Evolutionary conservation across 2,888 invertebrate genomes (phyloP).

Genomic region (Halocaridina rubra): DNA sequence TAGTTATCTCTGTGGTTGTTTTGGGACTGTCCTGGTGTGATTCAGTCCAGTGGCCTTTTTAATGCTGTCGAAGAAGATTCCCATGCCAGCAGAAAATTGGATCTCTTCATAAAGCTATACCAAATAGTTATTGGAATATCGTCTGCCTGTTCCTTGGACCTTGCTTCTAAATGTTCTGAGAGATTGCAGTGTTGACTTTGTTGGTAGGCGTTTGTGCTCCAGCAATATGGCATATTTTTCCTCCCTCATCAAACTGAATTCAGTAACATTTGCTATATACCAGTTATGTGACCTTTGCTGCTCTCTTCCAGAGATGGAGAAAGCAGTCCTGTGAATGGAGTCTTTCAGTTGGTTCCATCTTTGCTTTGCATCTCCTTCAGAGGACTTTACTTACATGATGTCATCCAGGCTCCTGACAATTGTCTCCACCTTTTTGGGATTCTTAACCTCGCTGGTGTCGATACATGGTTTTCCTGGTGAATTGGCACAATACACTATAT

Average conservation of each 20-base stretch:
- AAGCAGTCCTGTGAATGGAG: background rate
- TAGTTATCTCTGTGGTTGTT: background rate
- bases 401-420: background rate
- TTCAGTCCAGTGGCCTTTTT: background rate
- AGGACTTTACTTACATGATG: background rate
- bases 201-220: background rate
- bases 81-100: background rate
- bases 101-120: background rate
- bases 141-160: background rate
- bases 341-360: too few species aligned
- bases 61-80: background rate
- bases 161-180: background rate
- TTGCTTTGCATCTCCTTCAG: background rate
- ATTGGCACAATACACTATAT: background rate
- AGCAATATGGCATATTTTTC: background rate
- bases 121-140: constrained; percentile 13
- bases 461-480: background rate
- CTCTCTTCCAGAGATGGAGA: background rate
- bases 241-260: background rate
- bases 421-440: background rate
- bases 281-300: too few species aligned
- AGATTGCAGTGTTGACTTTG: background rate
- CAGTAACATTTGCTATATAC: background rate
- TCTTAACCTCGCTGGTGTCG: background rate
- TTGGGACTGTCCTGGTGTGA: background rate